A percentile compares a stretch with the other conserved stretches of the same genome.
Conservation (phyloP, 2,888 invertebrate species). For the Linnaemya vulpina region DNA sequence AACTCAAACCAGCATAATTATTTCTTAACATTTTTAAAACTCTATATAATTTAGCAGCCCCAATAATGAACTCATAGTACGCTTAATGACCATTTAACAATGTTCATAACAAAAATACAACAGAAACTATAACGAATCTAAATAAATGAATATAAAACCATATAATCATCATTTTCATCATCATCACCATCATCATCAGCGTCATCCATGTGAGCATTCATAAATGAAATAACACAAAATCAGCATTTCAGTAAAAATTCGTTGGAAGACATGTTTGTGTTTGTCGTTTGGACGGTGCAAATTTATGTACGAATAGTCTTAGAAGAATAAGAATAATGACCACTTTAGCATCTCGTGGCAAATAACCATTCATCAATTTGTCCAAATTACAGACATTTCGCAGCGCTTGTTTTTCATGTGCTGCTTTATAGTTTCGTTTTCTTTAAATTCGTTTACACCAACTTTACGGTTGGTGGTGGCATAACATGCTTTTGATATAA, state of each 20-base stretch:
- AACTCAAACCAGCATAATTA: conserved; percentile 2
- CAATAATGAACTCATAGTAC: conserved; percentile 60
- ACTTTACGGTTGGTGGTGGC: conserved; percentile 78
- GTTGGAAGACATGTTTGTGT: conserved; percentile 36
- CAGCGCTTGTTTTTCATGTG: conserved; percentile 76
- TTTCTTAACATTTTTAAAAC: conserved; percentile 5
- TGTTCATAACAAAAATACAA: conserved; percentile 47
- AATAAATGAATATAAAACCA: conserved; percentile 45
- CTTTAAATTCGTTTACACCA: conserved; percentile 82
- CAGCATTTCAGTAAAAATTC: conserved; percentile 45
- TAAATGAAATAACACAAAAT: conserved; percentile 63
- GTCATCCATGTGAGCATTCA: conserved; percentile 60
- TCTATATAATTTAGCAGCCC: conserved; percentile 42
- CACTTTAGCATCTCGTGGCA: conserved; percentile 83
- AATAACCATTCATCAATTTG: conserved; percentile 83
- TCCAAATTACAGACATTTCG: conserved; percentile 83
- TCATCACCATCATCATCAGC: conserved; percentile 45
- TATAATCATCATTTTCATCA: conserved; percentile 52
- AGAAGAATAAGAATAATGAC: conserved; percentile 81
- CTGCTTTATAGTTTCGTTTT: conserved; percentile 57
- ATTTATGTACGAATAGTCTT: conserved; percentile 4
- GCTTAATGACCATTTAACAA: conserved; percentile 67
- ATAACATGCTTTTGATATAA: conserved; percentile 59
- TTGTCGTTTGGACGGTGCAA: not conserved
- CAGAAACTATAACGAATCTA: conserved; percentile 55